Evolutionary conservation across 1,140 invertebrate genomes (phyloP).

Genomic region (Drosophila novamexicana): DNA sequence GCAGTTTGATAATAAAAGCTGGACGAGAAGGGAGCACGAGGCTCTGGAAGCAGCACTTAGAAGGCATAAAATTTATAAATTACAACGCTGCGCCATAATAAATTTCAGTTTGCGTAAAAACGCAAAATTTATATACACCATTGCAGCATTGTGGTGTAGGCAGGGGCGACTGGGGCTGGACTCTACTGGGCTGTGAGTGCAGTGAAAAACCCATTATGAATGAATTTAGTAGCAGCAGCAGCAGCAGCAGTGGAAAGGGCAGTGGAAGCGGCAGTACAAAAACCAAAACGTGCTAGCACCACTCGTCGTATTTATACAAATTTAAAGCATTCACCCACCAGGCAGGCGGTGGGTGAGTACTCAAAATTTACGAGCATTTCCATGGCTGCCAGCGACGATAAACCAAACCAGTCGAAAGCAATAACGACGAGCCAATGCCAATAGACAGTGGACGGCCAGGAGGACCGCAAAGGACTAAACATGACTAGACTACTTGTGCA

Average conservation of each 20-base stretch:
- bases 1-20: conserved; percentile 27
- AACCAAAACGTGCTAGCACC: conserved; percentile 55
- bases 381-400: conserved; percentile 75
- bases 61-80: conserved; percentile 82
- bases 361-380: conserved; percentile 78
- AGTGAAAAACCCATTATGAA: conserved; percentile 79
- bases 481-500: conserved; percentile 36
- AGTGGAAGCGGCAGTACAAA: conserved; percentile 57
- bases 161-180: background rate
- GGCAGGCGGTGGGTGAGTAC: conserved; percentile 38
- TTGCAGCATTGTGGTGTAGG: background rate
- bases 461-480: conserved; percentile 48
- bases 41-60: conserved; percentile 57
- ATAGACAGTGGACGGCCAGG: conserved; percentile 50
- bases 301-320: conserved; percentile 60
- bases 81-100: conserved; percentile 79
- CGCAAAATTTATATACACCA: conserved; percentile 79
- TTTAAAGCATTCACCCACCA: conserved; percentile 57
- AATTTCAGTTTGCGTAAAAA: conserved; percentile 82
- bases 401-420: conserved; percentile 76
- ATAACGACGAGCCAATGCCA: conserved; percentile 69
- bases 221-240: conserved; percentile 72
- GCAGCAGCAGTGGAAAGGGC: conserved; percentile 38
- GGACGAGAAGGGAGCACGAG: conserved; percentile 3
- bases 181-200: conserved; percentile 33